Evolutionary conservation across 2,888 invertebrate genomes (phyloP).

Genomic region (Diadegma fenestrale): DNA sequence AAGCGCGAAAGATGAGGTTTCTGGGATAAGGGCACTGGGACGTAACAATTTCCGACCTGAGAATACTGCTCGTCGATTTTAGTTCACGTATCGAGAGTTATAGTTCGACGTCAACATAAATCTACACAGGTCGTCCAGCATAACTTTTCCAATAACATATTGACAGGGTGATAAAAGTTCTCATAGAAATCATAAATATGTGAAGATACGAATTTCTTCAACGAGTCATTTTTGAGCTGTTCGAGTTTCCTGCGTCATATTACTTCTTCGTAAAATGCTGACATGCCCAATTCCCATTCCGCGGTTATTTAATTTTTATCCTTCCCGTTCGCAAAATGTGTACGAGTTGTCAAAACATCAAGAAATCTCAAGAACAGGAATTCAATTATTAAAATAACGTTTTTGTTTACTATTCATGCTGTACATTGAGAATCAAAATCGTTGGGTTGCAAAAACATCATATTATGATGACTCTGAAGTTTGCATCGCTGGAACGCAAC

Average conservation of each 20-base stretch:
- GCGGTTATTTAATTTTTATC: no score
- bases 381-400: no score
- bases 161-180: not conserved
- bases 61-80: conserved; percentile 35
- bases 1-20: conserved; percentile 21
- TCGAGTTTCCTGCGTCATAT: no score
- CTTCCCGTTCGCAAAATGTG: no score
- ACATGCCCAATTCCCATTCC: no score
- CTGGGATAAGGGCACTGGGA: conserved; percentile 49
- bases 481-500: no score
- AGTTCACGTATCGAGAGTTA: not conserved
- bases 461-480: no score
- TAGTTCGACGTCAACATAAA: not conserved
- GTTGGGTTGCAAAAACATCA: not conserved
- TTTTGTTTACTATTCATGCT: not conserved
- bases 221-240: no score
- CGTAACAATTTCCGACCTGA: conserved; percentile 60
- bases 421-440: not conserved
- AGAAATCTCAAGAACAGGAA: no score
- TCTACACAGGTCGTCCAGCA: not conserved
- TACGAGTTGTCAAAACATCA: no score
- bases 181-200: not conserved
- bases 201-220: not conserved
- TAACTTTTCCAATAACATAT: not conserved
- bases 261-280: no score